phyloP scores from a whole-genome alignment of 1,140 invertebrate genomes.

The Harlomillsia oculata region DNA sequence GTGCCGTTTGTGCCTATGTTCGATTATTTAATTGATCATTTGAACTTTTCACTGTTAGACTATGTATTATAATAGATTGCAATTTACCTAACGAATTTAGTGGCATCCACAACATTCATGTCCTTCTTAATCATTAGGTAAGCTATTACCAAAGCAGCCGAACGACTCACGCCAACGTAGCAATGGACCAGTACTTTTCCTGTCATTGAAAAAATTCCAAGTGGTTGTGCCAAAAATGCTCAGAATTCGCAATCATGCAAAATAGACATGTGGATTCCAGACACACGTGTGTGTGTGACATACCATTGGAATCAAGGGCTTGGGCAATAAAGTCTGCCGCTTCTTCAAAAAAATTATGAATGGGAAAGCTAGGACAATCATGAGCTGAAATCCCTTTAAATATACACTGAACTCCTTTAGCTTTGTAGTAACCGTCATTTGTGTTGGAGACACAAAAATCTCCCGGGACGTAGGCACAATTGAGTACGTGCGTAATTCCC shows the following conservation, averaged over 20 bases:
- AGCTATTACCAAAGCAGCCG: conserved; percentile 41
- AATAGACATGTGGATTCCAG: background rate
- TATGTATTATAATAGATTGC: background rate
- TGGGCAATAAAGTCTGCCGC: conserved; percentile 41
- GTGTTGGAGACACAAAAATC: conserved; percentile 37
- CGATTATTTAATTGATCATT: no score
- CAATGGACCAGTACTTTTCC: conserved; percentile 40
- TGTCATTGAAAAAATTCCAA: conserved; percentile 10
- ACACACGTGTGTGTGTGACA: background rate
- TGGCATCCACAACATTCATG: conserved; percentile 41
- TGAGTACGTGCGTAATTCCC: conserved; percentile 43
- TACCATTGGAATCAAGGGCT: conserved; percentile 32
- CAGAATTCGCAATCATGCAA: background rate
- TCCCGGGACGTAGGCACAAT: conserved; percentile 39
- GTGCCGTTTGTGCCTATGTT: background rate
- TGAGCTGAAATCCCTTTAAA: conserved; percentile 41
- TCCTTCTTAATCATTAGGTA: conserved; percentile 43
- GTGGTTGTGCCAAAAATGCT: background rate
- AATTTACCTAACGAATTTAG: conserved; percentile 36
- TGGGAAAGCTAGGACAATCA: conserved; percentile 39
- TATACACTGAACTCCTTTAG: conserved; percentile 46
- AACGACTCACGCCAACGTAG: conserved; percentile 41
- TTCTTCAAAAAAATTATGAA: conserved; percentile 39
- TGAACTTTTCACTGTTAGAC: background rate
- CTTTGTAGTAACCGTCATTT: conserved; percentile 33